Conservation (phyloP, 2,113 vertebrate species). For the Leuciscus idus region DNA sequence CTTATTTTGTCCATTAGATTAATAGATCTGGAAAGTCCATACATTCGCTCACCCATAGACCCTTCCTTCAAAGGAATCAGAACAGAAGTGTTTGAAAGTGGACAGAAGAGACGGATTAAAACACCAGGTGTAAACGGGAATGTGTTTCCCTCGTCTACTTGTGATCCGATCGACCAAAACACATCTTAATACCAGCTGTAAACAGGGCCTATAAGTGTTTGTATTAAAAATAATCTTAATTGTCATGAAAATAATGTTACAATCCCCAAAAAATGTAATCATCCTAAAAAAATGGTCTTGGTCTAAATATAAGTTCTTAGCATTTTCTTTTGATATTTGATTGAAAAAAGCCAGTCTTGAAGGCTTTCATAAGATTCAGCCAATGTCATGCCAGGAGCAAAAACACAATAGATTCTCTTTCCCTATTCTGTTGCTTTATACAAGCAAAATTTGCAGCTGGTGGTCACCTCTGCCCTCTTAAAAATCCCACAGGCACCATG, state of each 20-base stretch:
- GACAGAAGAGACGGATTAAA: too few species aligned
- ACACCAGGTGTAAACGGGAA: too few species aligned
- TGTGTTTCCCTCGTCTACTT: too few species aligned
- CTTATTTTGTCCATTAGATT: too few species aligned
- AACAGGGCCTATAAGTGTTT: too few species aligned
- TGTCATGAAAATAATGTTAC: not conserved
- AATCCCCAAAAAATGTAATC: not conserved
- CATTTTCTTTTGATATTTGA: not conserved
- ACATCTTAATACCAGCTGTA: too few species aligned
- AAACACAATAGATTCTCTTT: not conserved
- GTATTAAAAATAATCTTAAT: not conserved
- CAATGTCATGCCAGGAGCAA: not conserved
- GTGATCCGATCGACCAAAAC: too few species aligned
- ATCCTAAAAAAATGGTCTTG: too few species aligned
- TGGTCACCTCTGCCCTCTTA: not conserved
- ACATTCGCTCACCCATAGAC: too few species aligned
- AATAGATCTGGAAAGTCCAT: too few species aligned
- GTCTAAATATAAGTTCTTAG: not conserved
- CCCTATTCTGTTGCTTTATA: not conserved
- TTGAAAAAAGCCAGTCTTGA: not conserved
- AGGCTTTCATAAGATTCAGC: not conserved
- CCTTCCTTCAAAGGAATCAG: too few species aligned
- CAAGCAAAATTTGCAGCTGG: not conserved
- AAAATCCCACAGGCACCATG: constrained; percentile 12
- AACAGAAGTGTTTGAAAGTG: too few species aligned